phyloP scores from a whole-genome alignment of 2,113 vertebrate genomes.

The Caloenas nicobarica region DNA sequence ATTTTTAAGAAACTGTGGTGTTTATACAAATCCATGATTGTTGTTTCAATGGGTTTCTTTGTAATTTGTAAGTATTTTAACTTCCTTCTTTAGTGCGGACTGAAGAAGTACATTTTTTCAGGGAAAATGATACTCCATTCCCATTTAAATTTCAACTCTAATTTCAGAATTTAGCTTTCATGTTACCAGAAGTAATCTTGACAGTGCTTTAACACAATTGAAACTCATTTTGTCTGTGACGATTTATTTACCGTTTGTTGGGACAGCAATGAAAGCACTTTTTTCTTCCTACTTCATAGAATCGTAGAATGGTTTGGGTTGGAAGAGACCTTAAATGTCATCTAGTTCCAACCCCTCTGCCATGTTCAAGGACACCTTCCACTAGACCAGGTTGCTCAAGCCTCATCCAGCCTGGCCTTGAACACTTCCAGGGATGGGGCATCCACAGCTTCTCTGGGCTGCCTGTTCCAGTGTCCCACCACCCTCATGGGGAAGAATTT shows the following conservation, averaged over 20 bases:
- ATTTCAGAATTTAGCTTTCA: neutral
- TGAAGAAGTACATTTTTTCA: neutral
- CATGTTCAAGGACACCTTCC: too few species aligned
- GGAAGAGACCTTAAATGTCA: too few species aligned
- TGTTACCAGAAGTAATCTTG: neutral
- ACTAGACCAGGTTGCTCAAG: too few species aligned
- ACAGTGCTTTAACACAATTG: neutral
- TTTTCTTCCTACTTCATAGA: neutral
- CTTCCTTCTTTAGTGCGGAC: neutral
- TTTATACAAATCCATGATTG: neutral
- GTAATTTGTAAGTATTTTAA: neutral
- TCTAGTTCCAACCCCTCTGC: too few species aligned
- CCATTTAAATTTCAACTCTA: neutral
- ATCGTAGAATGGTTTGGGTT: too few species aligned
- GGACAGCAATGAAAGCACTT: neutral
- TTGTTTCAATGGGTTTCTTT: neutral
- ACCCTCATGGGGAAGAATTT: too few species aligned
- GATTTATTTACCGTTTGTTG: neutral
- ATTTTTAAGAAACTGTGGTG: neutral
- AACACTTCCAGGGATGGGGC: too few species aligned
- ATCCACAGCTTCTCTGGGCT: too few species aligned
- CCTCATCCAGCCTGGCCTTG: too few species aligned
- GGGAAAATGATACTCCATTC: neutral
- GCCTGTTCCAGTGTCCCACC: too few species aligned
- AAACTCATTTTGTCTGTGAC: neutral